Evolutionary conservation across 2,797 vertebrate genomes (phyloP).

Genomic region (Rhinella marina): DNA sequence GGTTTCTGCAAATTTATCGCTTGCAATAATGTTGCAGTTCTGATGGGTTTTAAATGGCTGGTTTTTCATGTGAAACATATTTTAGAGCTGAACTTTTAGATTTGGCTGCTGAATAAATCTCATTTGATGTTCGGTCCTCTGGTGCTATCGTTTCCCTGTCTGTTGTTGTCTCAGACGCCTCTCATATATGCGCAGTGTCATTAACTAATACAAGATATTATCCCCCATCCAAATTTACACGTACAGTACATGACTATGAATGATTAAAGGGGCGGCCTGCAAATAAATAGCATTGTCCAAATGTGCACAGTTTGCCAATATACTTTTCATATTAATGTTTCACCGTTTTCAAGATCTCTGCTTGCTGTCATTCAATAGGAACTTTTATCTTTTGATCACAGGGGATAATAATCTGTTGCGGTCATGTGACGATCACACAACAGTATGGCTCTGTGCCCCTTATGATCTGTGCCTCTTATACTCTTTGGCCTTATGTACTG

Average conservation of each 20-base stretch:
- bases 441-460: too few species aligned
- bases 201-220: neutral
- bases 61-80: conserved; percentile 60
- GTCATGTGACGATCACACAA: neutral
- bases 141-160: conserved; percentile 41
- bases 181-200: neutral
- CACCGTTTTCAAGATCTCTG: neutral
- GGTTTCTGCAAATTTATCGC: conserved; percentile 58
- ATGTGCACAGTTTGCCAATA: neutral
- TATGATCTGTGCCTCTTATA: too few species aligned
- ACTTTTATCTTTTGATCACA: neutral
- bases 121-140: conserved; percentile 40
- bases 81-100: conserved; percentile 56
- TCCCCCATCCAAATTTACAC: neutral
- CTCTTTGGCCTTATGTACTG: too few species aligned
- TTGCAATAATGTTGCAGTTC: conserved; percentile 59
- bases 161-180: neutral
- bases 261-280: neutral
- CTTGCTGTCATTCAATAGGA: neutral
- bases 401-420: neutral
- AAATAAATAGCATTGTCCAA: neutral
- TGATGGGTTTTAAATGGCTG: conserved; percentile 62
- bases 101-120: conserved; percentile 52
- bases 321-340: neutral
- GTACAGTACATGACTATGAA: neutral